Evolutionary conservation across 2,113 vertebrate genomes (phyloP).

Genomic region (Atractosteus spatula): DNA sequence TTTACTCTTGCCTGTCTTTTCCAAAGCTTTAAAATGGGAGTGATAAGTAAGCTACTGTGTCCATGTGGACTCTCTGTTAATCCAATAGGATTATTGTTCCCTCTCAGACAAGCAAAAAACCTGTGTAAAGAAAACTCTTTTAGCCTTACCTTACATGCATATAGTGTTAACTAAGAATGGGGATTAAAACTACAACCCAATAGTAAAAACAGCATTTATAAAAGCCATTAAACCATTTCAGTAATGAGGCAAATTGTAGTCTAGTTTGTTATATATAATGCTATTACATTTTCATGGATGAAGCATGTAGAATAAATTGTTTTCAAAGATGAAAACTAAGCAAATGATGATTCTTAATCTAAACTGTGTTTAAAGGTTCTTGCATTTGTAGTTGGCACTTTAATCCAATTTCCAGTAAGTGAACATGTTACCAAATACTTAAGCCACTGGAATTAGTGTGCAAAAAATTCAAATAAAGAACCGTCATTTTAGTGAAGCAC

Average conservation of each 20-base stretch:
- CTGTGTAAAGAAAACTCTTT: not conserved
- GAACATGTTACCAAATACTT: slow-evolving; percentile 35
- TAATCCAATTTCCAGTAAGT: slow-evolving; percentile 26
- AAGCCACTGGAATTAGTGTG: slow-evolving; percentile 55
- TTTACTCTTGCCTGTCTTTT: slow-evolving; percentile 1
- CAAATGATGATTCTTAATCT: not conserved
- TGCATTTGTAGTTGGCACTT: slow-evolving; percentile 46
- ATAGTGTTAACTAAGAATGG: slow-evolving; percentile 26
- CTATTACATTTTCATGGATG: not conserved
- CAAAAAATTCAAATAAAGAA: slow-evolving; percentile 30
- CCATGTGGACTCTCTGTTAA: slow-evolving; percentile 6
- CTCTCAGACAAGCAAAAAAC: not conserved
- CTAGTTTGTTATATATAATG: not conserved
- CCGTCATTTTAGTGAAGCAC: slow-evolving; percentile 32
- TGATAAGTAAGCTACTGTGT: not conserved
- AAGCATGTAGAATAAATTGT: not conserved
- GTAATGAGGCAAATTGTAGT: not conserved
- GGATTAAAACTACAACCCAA: slow-evolving; percentile 12
- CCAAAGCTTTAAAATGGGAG: not conserved
- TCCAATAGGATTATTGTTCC: not conserved
- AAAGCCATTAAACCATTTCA: slow-evolving; percentile 9
- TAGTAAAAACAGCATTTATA: slow-evolving; percentile 7
- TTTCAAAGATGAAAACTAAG: not conserved
- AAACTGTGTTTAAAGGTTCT: slow-evolving; percentile 31
- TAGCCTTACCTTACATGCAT: not conserved